Conservation (phyloP, 2,888 invertebrate genomes). For the Chromoteleia sp. region DNA sequence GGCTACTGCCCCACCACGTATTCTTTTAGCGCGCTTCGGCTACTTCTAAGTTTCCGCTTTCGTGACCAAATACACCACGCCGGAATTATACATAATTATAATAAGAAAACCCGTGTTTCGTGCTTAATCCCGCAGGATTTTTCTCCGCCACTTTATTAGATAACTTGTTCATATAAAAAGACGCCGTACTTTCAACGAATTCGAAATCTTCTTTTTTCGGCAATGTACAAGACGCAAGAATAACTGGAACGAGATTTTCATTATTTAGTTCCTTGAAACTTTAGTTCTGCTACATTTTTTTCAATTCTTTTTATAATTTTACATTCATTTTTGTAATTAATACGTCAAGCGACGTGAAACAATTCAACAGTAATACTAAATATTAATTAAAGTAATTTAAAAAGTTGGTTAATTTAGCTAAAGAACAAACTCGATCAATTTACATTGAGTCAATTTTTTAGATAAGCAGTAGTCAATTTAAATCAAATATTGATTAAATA, state of each 20-base stretch:
- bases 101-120: constrained; percentile 66
- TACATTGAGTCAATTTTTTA: too few relatives aligned
- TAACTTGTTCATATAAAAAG: constrained; percentile 52
- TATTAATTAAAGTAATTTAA: too few relatives aligned
- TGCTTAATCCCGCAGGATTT: constrained; percentile 61
- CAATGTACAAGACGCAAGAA: constrained; percentile 30
- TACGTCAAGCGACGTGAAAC: not conserved
- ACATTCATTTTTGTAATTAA: constrained; percentile 12
- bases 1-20: constrained; percentile 63
- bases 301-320: not conserved
- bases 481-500: too few relatives aligned
- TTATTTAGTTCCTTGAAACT: constrained; percentile 33
- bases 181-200: constrained; percentile 42
- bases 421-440: too few relatives aligned
- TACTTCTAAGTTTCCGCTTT: constrained; percentile 68
- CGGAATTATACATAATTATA: constrained; percentile 70
- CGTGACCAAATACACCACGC: constrained; percentile 64
- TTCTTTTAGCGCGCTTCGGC: constrained; percentile 63
- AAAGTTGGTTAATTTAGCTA: too few relatives aligned
- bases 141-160: constrained; percentile 63
- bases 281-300: constrained; percentile 14
- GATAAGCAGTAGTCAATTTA: too few relatives aligned
- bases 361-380: too few relatives aligned
- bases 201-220: constrained; percentile 38
- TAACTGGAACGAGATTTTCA: constrained; percentile 39